Percentiles rank a stretch among this genome's conserved stretches.
phyloP scores from a whole-genome alignment of 2,797 vertebrate genomes.

The Catharus ustulatus region DNA sequence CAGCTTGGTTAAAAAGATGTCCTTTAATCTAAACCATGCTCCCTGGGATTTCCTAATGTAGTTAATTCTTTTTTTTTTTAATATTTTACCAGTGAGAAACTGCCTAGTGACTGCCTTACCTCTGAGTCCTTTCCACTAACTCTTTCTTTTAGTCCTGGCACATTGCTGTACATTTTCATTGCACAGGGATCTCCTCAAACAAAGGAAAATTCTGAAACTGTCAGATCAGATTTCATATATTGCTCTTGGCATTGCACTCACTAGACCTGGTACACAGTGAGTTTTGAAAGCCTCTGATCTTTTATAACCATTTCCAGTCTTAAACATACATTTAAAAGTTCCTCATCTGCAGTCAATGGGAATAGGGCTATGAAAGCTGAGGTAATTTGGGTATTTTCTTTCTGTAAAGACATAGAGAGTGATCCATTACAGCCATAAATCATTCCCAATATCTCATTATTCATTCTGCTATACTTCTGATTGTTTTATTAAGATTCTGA shows the following conservation, averaged over 20 bases:
- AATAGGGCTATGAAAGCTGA: constrained; percentile 18
- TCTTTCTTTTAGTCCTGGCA: constrained; percentile 21
- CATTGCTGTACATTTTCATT: not conserved
- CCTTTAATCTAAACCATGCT: constrained; percentile 54
- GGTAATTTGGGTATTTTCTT: constrained; percentile 31
- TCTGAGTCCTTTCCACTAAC: not conserved
- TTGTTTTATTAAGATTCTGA: not conserved
- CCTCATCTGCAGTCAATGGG: not conserved
- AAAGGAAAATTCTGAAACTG: constrained; percentile 40
- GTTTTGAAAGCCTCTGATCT: constrained; percentile 52
- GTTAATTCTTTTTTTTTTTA: not conserved
- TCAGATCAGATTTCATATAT: constrained; percentile 35
- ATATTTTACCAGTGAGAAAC: not conserved
- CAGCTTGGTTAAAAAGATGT: not conserved
- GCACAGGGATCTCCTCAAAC: constrained; percentile 21
- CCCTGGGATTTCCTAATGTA: not conserved
- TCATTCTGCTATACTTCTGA: not conserved
- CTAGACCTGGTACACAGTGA: constrained; percentile 3
- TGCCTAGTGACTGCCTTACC: not conserved
- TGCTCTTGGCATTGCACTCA: constrained; percentile 24
- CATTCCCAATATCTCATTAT: not conserved
- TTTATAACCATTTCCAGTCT: constrained; percentile 47
- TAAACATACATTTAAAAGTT: constrained; percentile 1
- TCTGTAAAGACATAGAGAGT: not conserved
- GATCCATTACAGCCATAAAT: constrained; percentile 13